Conservation (phyloP, 2,797 vertebrate genomes). For the Enteromius afrohamiltoni region DNA sequence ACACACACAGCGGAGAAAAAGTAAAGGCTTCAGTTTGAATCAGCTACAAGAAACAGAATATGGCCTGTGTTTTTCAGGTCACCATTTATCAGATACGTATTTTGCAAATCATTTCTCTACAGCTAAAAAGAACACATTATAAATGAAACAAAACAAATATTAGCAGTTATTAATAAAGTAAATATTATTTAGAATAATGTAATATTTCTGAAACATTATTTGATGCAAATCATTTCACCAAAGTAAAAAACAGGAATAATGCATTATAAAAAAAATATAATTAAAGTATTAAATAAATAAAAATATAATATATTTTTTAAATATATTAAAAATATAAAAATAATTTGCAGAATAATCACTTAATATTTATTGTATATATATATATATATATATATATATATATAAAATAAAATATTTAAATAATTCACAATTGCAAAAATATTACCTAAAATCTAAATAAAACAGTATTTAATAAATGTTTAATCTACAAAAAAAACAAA, state of each 20-base stretch:
- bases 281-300: background rate
- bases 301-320: no score
- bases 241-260: background rate
- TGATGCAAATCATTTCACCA: background rate
- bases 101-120: background rate
- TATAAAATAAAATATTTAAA: background rate
- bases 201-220: background rate
- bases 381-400: background rate
- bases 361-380: background rate
- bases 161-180: background rate
- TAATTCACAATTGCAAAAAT: no score
- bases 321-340: no score
- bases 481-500: background rate
- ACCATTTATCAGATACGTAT: background rate
- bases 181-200: background rate
- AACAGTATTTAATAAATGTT: no score
- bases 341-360: background rate
- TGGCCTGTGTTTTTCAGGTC: background rate
- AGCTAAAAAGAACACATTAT: background rate
- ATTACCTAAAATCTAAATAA: no score
- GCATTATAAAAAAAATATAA: no score
- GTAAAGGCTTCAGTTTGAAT: background rate
- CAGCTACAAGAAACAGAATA: background rate
- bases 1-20: background rate
- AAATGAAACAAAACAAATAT: fast-evolving